Base-by-base conservation (phyloP, 2,888 invertebrate genomes). In the Lochmaea capreae region DNA sequence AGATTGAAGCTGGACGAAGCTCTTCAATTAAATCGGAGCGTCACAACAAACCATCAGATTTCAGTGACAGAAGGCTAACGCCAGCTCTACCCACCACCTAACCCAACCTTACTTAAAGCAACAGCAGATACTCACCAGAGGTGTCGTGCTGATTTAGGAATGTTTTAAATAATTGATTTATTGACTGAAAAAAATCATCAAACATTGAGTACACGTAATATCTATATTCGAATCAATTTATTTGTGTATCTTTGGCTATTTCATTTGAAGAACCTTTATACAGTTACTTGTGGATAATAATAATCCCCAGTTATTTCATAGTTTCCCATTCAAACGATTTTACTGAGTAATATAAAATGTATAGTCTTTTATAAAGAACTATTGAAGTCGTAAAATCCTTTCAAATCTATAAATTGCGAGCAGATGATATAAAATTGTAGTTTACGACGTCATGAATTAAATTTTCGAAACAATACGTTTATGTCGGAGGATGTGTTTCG, bases 131-230 rank as follows among this genome's bases (percentile, higher is more conserved):
- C 33, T 33, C 33, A 33, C 4, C 33, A 6, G 33, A 4, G 5
- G 6, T 33, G 33, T 33, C 33, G 0, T 33, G 33, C 33, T 33
- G 33, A 33, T 33, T 14, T 58, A 42, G 49, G 54, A 16, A 22
- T 67, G 57, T 54, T n/a, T 54, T 61, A 42, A 49, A n/a, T n/a
- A n/a, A n/a, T 12, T 49, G 14, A 49, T 49, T n/a, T 14, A 6
- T 14, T 4, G 12, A 49, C n/a, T 12, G 49, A 49, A 33, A 5
- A 33, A 6, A 33, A 33, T 5, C 33, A 22, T 22, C 3, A 22
- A 22, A 22, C 22, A 22, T 33, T 33, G 5, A 33, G 6, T 6
- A 33, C 4, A 33, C 5, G 22, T 22, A 22, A 22, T 22, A 3
- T 42, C 42, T 42, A 8, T 42, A 43, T 43, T 10, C 43, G 5